Base-by-base conservation (phyloP, 2,113 vertebrate species). In the Pollimyrus isidori region DNA sequence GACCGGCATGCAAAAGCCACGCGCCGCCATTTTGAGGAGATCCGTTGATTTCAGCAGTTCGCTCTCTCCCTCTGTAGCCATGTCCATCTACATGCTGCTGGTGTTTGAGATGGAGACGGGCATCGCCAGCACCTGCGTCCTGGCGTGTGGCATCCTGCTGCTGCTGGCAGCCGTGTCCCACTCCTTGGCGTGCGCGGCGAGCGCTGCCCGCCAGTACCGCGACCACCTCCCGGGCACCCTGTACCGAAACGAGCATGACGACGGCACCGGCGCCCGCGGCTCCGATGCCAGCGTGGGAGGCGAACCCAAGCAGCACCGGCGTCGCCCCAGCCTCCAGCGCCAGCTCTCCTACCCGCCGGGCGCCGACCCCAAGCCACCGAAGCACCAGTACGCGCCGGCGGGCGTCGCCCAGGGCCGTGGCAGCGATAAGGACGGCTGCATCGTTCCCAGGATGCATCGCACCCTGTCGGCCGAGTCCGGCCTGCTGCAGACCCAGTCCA, bases 81-180 rank as follows among this genome's bases (percentile, higher is more conserved):
- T 99, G 80, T 97, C 96, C 90, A 96, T 99, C 86, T 97, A 96
- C 48, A 95, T 97, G 95, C 94, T 98, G 91, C 94, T 98, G 91
- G 94, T 96, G 50, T 98, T 98, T 15, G 95, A 98, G 82, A 93
- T 93, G 0, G 96, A 97, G 92, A 96, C 97, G 0, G 98, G 94
- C 0, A 96, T 97, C 0, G 96, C 97, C 6, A 93, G 96, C 0
- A 96, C 97, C 0, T 97, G 97, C 7, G 94, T 98, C 10, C 96
- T 99, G 0, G 95, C 96, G 73, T 95, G 96, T 0, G 97, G 97
- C 0, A 92, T 97, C 7, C 86, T 98, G 0, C 90, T 96, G 23
- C 94, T 98, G 90, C 92, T 98, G 39, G 26, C 97, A 0, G 90
- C 93, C 0, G 93, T 97, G 87, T 94, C 94, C 0, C 97, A 97